A percentile compares a stretch with the other conserved stretches of the same genome.
Evolutionary conservation across 2,888 invertebrate species (phyloP).

Genomic region (Volucella inanis): DNA sequence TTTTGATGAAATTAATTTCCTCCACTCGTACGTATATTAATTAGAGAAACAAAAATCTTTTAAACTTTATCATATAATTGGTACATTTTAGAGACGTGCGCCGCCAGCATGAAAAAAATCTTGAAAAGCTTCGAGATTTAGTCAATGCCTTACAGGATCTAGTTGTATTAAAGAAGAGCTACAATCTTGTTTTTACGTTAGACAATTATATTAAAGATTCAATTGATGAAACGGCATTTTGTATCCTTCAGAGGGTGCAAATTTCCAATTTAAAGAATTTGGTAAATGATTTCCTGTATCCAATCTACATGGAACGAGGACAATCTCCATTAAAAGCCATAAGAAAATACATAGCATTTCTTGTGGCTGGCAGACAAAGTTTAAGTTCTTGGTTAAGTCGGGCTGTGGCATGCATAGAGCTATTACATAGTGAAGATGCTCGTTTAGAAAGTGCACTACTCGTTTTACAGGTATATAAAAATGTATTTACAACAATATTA

Average conservation of each 20-base stretch:
- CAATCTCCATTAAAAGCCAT: constrained; percentile 79
- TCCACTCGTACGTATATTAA: constrained; percentile 81
- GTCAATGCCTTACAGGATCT: constrained; percentile 81
- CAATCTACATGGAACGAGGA: constrained; percentile 82
- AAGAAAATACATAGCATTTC: constrained; percentile 80
- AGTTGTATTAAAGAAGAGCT: constrained; percentile 80
- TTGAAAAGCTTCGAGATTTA: constrained; percentile 79
- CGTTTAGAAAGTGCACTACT: constrained; percentile 80
- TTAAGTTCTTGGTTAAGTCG: constrained; percentile 81
- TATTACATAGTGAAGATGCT: constrained; percentile 82
- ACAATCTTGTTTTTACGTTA: constrained; percentile 81
- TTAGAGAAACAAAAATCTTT: neutral
- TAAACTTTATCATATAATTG: no score
- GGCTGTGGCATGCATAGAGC: constrained; percentile 80
- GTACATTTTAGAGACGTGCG: constrained; percentile 79
- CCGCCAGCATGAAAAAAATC: constrained; percentile 81
- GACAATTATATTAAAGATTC: constrained; percentile 82
- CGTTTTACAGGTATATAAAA: constrained; percentile 78
- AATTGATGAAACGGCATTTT: constrained; percentile 81
- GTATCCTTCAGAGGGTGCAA: constrained; percentile 81
- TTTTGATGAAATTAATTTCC: constrained; percentile 80
- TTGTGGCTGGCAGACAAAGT: constrained; percentile 80
- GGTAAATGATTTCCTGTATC: constrained; percentile 81
- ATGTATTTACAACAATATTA: neutral
- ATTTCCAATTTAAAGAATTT: constrained; percentile 80